Percentiles rank a stretch among this genome's conserved stretches.
Evolutionary conservation across 2,797 vertebrate genomes (phyloP).

Genomic region (Ptychobarbus kaznakovi): DNA sequence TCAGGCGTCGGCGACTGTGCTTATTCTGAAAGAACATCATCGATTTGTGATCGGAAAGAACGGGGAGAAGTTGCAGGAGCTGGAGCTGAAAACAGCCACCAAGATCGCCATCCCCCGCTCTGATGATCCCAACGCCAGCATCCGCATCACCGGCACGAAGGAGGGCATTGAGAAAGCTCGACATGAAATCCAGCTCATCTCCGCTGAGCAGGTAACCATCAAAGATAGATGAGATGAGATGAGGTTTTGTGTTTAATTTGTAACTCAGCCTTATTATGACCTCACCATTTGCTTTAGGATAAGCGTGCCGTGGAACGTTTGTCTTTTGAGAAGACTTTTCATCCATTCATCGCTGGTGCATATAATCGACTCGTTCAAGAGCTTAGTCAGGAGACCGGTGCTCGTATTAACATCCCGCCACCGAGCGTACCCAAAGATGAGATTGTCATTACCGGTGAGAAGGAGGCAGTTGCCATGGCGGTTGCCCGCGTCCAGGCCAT

Average conservation of each 20-base stretch:
- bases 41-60: slow-evolving; percentile 83
- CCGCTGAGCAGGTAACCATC: slow-evolving; percentile 79
- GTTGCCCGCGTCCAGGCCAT: slow-evolving; percentile 78
- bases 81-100: slow-evolving; percentile 82
- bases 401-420: slow-evolving; percentile 79
- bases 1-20: slow-evolving; percentile 79
- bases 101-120: slow-evolving; percentile 81
- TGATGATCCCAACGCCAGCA: slow-evolving; percentile 78
- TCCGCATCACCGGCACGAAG: slow-evolving; percentile 82
- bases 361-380: slow-evolving; percentile 81
- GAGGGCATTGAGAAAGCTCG: slow-evolving; percentile 83
- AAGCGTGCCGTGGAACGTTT: slow-evolving; percentile 82
- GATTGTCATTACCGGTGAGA: slow-evolving; percentile 82
- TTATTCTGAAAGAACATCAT: slow-evolving; percentile 84
- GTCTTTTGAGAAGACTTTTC: slow-evolving; percentile 81
- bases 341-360: slow-evolving; percentile 79
- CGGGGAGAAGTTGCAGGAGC: slow-evolving; percentile 82
- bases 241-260: background rate
- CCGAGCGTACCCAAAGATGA: slow-evolving; percentile 82
- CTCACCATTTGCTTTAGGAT: slow-evolving; percentile 68
- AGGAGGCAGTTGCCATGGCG: slow-evolving; percentile 79
- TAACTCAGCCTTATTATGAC: background rate
- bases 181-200: slow-evolving; percentile 83
- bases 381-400: slow-evolving; percentile 80
- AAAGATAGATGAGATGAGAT: background rate